Evolutionary conservation across 2,113 vertebrate genomes (phyloP), one percentile per base, ranked within the genome.

Genomic region (Tamias sibiricus): DNA sequence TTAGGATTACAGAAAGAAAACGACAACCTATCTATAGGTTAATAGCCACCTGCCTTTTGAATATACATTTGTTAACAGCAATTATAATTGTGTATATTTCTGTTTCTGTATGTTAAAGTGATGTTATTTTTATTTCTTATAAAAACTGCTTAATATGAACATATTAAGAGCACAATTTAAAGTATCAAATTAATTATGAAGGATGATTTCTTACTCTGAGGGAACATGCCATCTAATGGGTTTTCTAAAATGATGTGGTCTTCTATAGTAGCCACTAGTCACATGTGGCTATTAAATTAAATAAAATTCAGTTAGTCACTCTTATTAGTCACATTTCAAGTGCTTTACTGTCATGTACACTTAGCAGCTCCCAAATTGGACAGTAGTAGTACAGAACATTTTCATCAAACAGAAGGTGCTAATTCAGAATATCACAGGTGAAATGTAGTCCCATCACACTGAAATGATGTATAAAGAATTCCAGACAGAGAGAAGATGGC

Each of bases 1-100:
- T 68, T 95, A 93, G 95, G 59, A 94, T 80, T 74, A 9, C 0
- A 42, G 6, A 14, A 86, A 92, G 81, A 97, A 97, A 89, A 82
- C 28, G 14, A 13, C 7, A 90, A 26, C 13, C 11, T 85, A 64
- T 54, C 44, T 44, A 32, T 42, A 57, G 74, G 17, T 57, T 74
- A 85, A 57, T 85, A 90, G 20, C 40, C 32, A n/a, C 11, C n/a
- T 87, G 26, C 32, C 62, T 95, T 97, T 95, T 44, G 87, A 75
- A 54, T 59, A 3, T 16, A 30, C 8, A 32, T 37, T 71, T 96
- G 1, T 17, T 79, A 91, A 71, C 9, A 91, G 30, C 9, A 69
- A 59, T 35, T 64, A 40, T 75, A 92, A 85, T 87, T 79, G 20
- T 17, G 28, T 54, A 59, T 94, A 10, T 94, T 62, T 83, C 9